Percentiles rank a stretch among this genome's conserved stretches.
These are phyloP conservation scores for Onychomys leucogaster DNA, from an alignment of 2,797 vertebrate species.

Conservation along the genomic window DNA sequence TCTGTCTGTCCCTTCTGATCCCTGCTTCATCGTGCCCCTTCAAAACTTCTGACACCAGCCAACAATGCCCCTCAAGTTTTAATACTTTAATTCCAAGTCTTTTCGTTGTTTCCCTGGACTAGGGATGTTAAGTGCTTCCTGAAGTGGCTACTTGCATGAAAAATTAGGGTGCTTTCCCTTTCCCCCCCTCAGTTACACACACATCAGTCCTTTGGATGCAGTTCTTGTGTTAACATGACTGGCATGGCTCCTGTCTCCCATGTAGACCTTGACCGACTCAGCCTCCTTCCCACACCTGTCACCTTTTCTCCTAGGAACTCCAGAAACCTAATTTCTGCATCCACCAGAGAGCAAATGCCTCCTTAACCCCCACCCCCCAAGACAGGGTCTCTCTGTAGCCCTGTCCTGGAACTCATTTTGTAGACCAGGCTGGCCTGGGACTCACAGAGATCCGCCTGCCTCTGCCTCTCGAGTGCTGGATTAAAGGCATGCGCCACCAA, in stretches of 20 bases:
- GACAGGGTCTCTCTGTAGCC: neutral
- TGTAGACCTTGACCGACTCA: neutral
- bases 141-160: neutral
- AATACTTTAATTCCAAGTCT: neutral
- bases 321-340: neutral
- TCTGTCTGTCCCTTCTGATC: neutral
- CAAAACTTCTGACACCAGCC: no score
- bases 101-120: no score
- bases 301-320: neutral
- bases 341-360: neutral
- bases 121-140: neutral
- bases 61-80: neutral
- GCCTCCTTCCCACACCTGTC: neutral
- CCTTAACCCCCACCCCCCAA: no score
- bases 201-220: neutral
- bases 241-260: neutral
- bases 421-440: neutral
- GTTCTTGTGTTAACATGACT: neutral
- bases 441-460: no score
- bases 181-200: neutral
- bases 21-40: neutral
- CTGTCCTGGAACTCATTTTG: neutral
- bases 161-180: neutral
- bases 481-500: no score
- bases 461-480: no score